Base-by-base conservation (phyloP, 2,888 invertebrate species). In the Callyntrura guangdongensis region DNA sequence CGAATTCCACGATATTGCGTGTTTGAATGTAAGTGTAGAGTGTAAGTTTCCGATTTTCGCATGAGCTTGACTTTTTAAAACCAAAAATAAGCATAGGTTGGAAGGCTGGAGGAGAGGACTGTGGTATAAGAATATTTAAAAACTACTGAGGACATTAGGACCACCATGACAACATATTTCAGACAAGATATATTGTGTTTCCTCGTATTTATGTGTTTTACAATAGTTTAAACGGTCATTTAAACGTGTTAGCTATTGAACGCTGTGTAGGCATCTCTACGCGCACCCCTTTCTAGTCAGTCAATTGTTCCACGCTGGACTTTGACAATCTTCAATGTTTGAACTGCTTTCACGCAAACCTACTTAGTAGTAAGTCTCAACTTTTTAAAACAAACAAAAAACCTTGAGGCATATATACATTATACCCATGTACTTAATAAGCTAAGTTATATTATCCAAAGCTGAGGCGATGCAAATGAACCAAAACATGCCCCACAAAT, bases 301-400 rank as follows among this genome's bases (percentile, higher is more conserved):
- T 82, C 82, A 82, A 56, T 1, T 64, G 61, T 45, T 82, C 64
- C 61, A 64, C 14, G 45, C 4, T 61, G 64, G 82, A 82, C 82
- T 82, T 56, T 82, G 82, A 22, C 82, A 82, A n/a, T 82, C 61
- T 22, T 82, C 82, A 82, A 64, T 64, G 20, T 64, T 64, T 64
- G 82, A 82, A 82, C 82, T 64, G 82, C 82, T 82, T 91, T 61
- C 45, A 64, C 56, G 56, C 27, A 79, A 36, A 79, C 79, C 53
- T 79, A 79, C 9, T 79, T 56, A 56, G 11, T 27, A n/a, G 9
- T 79, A 79, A 56, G 79, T 79, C 56, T 47, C 22, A 17, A 74
- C 17, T 69, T 69, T 69, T 64, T 64, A 25, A 12, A 11, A 22
- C 25, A 27, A 74, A 17, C 3, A 47, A 22, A 45, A 74, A 74